These are phyloP conservation scores for Enteromius thamalakanensis DNA, from an alignment of 2,797 vertebrate genomes.

Conservation along the genomic window DNA sequence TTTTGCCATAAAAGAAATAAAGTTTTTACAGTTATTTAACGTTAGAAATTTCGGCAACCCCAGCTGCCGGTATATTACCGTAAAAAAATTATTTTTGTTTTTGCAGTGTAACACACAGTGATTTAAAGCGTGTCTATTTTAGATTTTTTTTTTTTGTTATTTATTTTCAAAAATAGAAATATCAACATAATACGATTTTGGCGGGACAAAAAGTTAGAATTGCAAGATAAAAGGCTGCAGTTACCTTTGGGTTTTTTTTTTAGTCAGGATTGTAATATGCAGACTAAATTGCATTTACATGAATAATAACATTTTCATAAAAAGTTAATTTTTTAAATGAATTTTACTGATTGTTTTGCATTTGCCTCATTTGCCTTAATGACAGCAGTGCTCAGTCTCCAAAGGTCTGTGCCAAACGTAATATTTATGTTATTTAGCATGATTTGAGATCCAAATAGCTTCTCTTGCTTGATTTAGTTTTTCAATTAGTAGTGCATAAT, in stretches of 20 bases:
- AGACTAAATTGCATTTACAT: neutral
- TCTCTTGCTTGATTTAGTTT: neutral
- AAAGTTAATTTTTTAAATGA: neutral
- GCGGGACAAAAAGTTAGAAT: neutral
- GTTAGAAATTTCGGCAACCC: no score
- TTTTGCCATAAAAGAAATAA: no score
- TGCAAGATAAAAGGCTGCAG: neutral
- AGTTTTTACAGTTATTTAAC: no score
- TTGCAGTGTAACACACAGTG: no score
- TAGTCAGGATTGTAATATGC: neutral
- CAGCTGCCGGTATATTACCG: no score
- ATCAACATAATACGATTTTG: neutral
- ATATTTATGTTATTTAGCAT: constrained; percentile 1
- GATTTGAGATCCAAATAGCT: neutral
- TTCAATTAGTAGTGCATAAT: neutral
- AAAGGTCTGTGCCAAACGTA: neutral
- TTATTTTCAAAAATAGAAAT: neutral
- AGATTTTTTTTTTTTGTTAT: neutral
- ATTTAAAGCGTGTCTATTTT: neutral
- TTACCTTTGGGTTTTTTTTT: neutral
- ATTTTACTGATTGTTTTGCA: neutral
- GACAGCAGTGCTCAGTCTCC: neutral
- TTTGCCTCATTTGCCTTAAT: neutral
- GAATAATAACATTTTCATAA: neutral
- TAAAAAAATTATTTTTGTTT: no score